Base-by-base conservation (phyloP, 2,113 vertebrate species). In the Scortum barcoo region DNA sequence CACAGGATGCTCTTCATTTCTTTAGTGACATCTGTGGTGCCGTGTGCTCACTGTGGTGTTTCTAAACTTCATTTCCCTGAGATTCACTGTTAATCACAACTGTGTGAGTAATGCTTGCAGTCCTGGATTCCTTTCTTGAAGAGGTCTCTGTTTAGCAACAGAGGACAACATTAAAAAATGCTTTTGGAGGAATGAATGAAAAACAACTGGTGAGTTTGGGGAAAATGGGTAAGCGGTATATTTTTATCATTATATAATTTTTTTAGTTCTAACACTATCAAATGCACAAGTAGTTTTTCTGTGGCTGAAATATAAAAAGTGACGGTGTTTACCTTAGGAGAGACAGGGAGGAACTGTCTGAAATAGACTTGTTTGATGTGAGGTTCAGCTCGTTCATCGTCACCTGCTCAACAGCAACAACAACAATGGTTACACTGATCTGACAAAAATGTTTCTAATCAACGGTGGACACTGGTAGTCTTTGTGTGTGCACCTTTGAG, bases 281-380 rank as follows among this genome's bases (percentile, higher is more conserved):
- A n/a, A n/a, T n/a, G n/a, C n/a, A n/a, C n/a, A n/a, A n/a, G 36
- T 8, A 42, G 12, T 67, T 50, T 66, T 77, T 65, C 42, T 30
- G 17, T 5, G 7, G 20, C 38, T 65, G 22, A 33, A 75, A 75
- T 3, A 63, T n/a, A 56, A 62, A 28, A 50, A 38, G 2, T 36
- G 2, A 8, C 1, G 13, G 3, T 2, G 2, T 48, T 57, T 94
- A 96, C 97, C 95, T 97, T 97, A 1, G 97, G 97, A 60, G 97
- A 96, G 7, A 97, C 95, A 0, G 97, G 97, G 36, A 97, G 95
- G 91, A 97, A 97, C 88, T 97, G 97, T 57, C 97, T 93, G 89
- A 96, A 97, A 93, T 97, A 97, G 28, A 97, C 96, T 0, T 96
- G 95, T 65, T 95, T 94, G 85, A 97, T 88, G 78, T 86, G 85